These are phyloP conservation scores for Notodonta dromedarius DNA, from an alignment of 2,888 invertebrate species.

Conservation along the genomic window DNA sequence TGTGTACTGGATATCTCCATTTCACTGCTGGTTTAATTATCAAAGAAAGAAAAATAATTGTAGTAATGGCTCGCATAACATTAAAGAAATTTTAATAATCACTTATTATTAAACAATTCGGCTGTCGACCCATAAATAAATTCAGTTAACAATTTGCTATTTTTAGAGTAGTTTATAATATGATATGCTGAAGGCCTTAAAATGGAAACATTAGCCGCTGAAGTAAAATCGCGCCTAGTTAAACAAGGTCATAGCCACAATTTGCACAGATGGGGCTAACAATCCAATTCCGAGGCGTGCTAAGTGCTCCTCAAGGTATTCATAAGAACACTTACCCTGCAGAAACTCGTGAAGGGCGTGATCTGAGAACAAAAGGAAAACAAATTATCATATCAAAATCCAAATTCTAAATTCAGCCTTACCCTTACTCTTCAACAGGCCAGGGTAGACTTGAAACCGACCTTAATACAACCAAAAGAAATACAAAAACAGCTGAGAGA, in stretches of 20 bases:
- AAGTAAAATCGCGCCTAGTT: not conserved
- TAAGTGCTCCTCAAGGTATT: slow-evolving; percentile 3
- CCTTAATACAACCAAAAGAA: no score
- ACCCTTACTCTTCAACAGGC: not conserved
- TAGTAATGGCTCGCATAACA: no score
- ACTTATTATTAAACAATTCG: no score
- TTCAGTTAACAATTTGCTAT: no score
- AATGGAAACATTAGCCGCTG: not conserved
- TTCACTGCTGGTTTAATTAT: no score
- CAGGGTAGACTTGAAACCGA: no score
- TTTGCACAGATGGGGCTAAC: not conserved
- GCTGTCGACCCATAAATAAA: no score
- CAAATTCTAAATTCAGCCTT: not conserved
- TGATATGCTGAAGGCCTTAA: not conserved
- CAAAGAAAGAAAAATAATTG: no score
- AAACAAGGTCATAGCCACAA: not conserved
- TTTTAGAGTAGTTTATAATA: not conserved
- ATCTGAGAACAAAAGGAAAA: slow-evolving; percentile 86
- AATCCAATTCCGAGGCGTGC: not conserved
- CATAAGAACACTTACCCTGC: slow-evolving; percentile 86
- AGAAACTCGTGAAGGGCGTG: slow-evolving; percentile 93
- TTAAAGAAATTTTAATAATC: no score
- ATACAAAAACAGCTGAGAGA: no score
- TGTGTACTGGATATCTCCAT: no score
- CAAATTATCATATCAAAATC: slow-evolving; percentile 1